Evolutionary conservation across 1,140 invertebrate genomes (phyloP).

Genomic region (Frieseomelitta varia): DNA sequence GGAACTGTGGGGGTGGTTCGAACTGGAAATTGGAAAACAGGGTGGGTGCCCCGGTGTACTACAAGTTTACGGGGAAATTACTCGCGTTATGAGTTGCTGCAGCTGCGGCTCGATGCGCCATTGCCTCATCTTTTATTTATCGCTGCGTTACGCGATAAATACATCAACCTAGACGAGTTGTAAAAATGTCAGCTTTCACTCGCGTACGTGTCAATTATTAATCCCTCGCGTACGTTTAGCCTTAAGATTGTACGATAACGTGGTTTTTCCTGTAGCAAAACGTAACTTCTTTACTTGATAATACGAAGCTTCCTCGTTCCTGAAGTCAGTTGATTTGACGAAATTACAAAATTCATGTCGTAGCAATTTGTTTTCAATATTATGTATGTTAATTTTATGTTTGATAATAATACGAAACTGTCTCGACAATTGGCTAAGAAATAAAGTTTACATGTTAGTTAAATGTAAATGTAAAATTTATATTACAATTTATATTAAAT

Average conservation of each 20-base stretch:
- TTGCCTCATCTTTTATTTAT: neutral
- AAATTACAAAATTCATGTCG: too few species aligned
- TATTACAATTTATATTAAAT: too few species aligned
- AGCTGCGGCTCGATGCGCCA: neutral
- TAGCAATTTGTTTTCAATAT: too few species aligned
- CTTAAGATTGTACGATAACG: too few species aligned
- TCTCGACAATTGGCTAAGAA: too few species aligned
- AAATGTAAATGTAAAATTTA: too few species aligned
- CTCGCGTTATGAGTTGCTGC: conserved; percentile 19
- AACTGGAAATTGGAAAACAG: conserved; percentile 36
- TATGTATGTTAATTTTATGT: too few species aligned
- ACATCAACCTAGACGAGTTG: neutral
- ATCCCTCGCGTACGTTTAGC: neutral
- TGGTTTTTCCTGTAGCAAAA: neutral
- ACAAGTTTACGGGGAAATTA: conserved; percentile 31
- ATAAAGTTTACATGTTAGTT: too few species aligned
- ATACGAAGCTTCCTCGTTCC: neutral
- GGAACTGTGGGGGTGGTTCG: neutral
- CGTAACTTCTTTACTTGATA: neutral
- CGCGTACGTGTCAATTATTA: too few species aligned
- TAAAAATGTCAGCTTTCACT: neutral
- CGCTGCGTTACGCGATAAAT: neutral
- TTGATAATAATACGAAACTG: too few species aligned
- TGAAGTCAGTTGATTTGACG: too few species aligned
- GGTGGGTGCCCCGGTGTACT: neutral